Percentiles rank a stretch among this genome's conserved stretches.
phyloP scores from a whole-genome alignment of 1,140 invertebrate species.

The Bombus sylvicola region DNA sequence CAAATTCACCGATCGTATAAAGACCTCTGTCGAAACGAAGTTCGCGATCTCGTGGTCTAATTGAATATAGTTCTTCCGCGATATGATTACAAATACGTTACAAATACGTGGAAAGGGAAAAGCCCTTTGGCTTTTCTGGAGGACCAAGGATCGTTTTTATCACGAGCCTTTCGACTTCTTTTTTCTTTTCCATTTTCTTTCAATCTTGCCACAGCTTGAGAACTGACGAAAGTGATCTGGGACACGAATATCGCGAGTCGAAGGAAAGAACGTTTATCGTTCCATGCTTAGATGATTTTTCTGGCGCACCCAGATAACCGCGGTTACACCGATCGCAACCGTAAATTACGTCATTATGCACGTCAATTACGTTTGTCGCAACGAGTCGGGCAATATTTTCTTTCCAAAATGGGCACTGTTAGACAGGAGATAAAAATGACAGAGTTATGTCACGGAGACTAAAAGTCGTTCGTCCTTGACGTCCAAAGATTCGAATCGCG shows the following conservation, averaged over 20 bases:
- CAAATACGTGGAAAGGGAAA: too few species aligned
- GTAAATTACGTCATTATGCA: constrained; percentile 51
- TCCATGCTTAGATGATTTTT: not conserved
- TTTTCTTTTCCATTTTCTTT: too few species aligned
- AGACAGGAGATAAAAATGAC: not conserved
- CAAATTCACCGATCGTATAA: too few species aligned
- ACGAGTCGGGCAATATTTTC: constrained; percentile 9
- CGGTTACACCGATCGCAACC: constrained; percentile 24
- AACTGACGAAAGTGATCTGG: not conserved
- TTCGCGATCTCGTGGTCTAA: too few species aligned
- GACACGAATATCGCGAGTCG: not conserved
- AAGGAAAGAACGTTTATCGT: constrained; percentile 6
- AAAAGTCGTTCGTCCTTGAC: constrained; percentile 53
- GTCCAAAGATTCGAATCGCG: constrained; percentile 51
- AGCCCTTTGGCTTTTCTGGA: too few species aligned
- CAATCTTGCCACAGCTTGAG: not conserved
- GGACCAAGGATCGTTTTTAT: too few species aligned
- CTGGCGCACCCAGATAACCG: not conserved
- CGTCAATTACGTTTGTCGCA: constrained; percentile 15
- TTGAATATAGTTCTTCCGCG: too few species aligned
- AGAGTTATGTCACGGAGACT: not conserved
- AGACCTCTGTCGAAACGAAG: too few species aligned
- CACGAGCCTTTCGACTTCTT: too few species aligned
- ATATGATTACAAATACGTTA: too few species aligned
- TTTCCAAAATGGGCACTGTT: not conserved